Conservation (phyloP, 2,888 invertebrate genomes). For the Andrena hattorfiana region DNA sequence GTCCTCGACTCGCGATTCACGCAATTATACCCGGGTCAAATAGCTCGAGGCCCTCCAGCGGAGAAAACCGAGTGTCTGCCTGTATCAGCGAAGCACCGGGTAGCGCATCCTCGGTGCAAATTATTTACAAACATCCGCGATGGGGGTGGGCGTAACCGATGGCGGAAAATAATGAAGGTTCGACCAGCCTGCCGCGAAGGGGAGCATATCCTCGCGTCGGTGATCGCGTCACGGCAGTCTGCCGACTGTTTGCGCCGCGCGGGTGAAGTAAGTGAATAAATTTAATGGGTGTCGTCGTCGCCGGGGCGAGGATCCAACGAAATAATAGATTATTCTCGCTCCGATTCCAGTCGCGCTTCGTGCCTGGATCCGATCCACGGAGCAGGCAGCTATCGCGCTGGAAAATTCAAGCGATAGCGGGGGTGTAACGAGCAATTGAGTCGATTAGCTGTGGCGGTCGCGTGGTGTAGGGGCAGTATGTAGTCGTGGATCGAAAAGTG, state of each 20-base stretch:
- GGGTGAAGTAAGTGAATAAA: slow-evolving; percentile 75
- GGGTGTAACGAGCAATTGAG: slow-evolving; percentile 37
- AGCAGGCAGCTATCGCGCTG: not conserved
- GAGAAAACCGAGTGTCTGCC: not conserved
- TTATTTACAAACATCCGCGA: slow-evolving; percentile 22
- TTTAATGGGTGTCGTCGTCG: slow-evolving; percentile 65
- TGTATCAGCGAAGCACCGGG: not conserved
- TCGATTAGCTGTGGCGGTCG: slow-evolving; percentile 22
- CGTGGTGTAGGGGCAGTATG: slow-evolving; percentile 10
- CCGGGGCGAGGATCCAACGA: not conserved
- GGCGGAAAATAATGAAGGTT: slow-evolving; percentile 51
- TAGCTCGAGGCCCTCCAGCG: not conserved
- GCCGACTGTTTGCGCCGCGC: slow-evolving; percentile 41
- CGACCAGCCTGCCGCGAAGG: slow-evolving; percentile 8
- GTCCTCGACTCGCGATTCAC: not conserved
- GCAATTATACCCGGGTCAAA: not conserved
- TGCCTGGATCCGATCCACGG: not conserved
- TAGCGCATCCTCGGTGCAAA: not conserved
- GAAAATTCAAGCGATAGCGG: not conserved
- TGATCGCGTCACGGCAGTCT: slow-evolving; percentile 44
- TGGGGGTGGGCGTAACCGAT: slow-evolving; percentile 6
- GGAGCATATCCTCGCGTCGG: slow-evolving; percentile 24
- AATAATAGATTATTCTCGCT: slow-evolving; percentile 39
- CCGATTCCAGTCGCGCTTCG: not conserved
- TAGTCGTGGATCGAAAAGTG: slow-evolving; percentile 22